phyloP scores from a whole-genome alignment of 1,140 invertebrate genomes.

The Lasioglossum baleicum region DNA sequence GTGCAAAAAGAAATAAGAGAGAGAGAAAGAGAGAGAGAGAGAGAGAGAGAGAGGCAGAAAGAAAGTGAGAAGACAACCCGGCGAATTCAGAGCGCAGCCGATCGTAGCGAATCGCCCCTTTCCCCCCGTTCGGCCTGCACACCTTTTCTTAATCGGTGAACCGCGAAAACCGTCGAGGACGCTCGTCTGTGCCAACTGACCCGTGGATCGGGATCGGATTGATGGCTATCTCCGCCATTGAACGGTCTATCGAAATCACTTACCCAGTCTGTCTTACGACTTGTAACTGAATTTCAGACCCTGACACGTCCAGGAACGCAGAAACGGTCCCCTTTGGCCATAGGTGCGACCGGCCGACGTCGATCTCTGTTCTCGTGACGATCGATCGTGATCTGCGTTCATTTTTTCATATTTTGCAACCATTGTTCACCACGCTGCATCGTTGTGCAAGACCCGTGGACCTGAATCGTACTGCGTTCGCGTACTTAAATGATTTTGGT shows the following conservation, averaged over 20 bases:
- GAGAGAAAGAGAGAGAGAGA: too few relatives aligned
- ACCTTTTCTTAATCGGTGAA: constrained; percentile 29
- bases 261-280: neutral
- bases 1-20: neutral
- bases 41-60: neutral
- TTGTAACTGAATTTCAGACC: neutral
- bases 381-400: neutral
- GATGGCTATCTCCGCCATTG: constrained; percentile 4
- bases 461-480: too few relatives aligned
- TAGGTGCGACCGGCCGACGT: neutral
- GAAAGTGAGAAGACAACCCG: neutral
- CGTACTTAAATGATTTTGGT: too few relatives aligned
- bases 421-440: neutral
- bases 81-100: neutral
- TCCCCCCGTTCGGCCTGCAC: too few relatives aligned
- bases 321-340: neutral
- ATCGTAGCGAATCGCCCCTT: neutral
- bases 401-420: neutral
- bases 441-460: neutral
- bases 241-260: constrained; percentile 18
- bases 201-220: constrained; percentile 15
- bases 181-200: neutral
- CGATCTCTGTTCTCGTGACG: neutral
- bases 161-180: constrained; percentile 31
- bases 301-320: neutral